Evolutionary conservation across 2,888 invertebrate genomes (phyloP), one percentile per base, ranked within the genome.

Genomic region (Nipponacmea schrenckii): DNA sequence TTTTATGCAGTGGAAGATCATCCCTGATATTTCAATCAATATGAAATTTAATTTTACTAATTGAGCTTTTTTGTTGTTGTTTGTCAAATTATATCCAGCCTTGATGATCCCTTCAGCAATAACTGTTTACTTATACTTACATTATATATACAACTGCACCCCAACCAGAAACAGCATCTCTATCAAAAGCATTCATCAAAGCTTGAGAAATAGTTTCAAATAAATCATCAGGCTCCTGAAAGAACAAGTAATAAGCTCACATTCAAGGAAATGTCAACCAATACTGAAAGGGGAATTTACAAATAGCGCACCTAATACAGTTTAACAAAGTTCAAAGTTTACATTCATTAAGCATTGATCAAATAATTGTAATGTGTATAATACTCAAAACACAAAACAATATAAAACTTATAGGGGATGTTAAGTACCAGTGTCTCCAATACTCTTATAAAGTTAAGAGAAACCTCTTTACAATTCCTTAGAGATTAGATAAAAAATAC

Each of bases 121-220:
- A 31, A 31, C 31, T 31, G 5, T 31, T 31, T 31, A 31, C 5
- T 4, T 44, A 44, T 74, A 91, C 92, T 92, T 89, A 94, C 93
- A 98, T 95, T 76, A 98, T 93, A 89, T 97, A 94, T 70, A 99
- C 97, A 45, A 96, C 92, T 1, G 95, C 98, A 76, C 99, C 99
- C 98, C 98, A 98, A 87, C 99, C 99, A 77, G 98, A 96, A 83
- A 95, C 94, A 7, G 98, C 98, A 91, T 99, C 98, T 79, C 99
- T 92, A 89, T 99, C 98, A 73, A 95, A 94, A 0, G 98, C 97
- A 90, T 97, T 98, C 74, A 99, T 93, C 85, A 99, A 90, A 46
- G 98, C 89, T 91, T 99, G 94, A 69, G 98, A 95, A 80, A 97
- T 96, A 0, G 96, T 95, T 90, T 99, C 98, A 90, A 98, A 98